Evolutionary conservation across 2,888 invertebrate genomes (phyloP).

Genomic region (Lithosia quadra): DNA sequence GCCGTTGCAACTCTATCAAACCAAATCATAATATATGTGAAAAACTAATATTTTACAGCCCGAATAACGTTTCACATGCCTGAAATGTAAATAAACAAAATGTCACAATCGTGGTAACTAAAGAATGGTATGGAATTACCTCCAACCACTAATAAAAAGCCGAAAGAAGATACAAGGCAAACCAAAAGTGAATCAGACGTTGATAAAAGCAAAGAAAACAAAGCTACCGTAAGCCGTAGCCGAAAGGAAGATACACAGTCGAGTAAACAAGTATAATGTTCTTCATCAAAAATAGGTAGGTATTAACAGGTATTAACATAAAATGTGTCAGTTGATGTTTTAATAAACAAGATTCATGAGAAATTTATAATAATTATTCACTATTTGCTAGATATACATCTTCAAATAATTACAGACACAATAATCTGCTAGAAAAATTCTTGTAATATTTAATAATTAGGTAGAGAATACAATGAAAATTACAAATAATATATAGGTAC

Average conservation of each 20-base stretch:
- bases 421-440: too few species aligned
- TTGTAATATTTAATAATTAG: too few species aligned
- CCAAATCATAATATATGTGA: not conserved
- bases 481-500: too few species aligned
- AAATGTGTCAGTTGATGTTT: slow-evolving; percentile 2
- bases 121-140: not conserved
- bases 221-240: not conserved
- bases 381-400: not conserved
- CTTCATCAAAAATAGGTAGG: not conserved
- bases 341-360: not conserved
- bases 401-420: too few species aligned
- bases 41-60: not conserved
- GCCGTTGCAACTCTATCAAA: not conserved
- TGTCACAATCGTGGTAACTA: not conserved
- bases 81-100: not conserved
- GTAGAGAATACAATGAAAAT: too few species aligned
- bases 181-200: slow-evolving; percentile 16
- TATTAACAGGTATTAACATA: too few species aligned
- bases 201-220: not conserved
- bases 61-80: not conserved
- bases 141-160: not conserved
- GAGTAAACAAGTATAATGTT: not conserved
- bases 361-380: not conserved
- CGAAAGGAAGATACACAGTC: slow-evolving; percentile 10
- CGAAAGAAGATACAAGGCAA: not conserved